These are phyloP conservation scores for Madoqua kirkii DNA, from an alignment of 2,113 vertebrate genomes.

Conservation along the genomic window DNA sequence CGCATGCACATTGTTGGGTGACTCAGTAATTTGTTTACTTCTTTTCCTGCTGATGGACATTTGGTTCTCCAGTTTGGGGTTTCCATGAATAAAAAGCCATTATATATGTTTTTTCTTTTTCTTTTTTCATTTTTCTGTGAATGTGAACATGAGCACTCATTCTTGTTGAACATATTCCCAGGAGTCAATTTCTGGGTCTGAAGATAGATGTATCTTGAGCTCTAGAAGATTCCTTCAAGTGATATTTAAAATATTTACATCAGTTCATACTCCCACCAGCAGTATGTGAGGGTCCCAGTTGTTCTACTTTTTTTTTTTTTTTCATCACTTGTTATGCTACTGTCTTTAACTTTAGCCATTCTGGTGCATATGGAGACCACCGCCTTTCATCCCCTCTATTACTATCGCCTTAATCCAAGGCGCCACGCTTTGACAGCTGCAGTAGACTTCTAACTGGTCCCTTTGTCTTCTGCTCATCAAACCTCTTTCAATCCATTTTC, in stretches of 20 bases:
- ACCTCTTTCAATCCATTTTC: not conserved
- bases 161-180: not conserved
- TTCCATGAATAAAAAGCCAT: not conserved
- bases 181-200: not conserved
- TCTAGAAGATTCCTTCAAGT: not conserved
- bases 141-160: not conserved
- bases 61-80: not conserved
- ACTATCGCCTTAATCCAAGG: rapidly evolving
- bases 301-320: not conserved
- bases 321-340: not conserved
- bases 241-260: not conserved
- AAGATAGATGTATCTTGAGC: not conserved
- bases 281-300: rapidly evolving
- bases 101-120: not conserved
- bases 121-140: not conserved
- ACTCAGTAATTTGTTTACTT: not conserved
- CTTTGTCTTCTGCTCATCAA: not conserved
- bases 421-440: not conserved
- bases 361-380: not conserved
- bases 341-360: not conserved
- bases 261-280: not conserved
- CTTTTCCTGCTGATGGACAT: not conserved
- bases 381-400: not conserved
- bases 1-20: rapidly evolving
- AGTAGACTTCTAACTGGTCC: not conserved